Base-by-base conservation (phyloP, 2,113 vertebrate genomes). In the Tachysurus vachellii region DNA sequence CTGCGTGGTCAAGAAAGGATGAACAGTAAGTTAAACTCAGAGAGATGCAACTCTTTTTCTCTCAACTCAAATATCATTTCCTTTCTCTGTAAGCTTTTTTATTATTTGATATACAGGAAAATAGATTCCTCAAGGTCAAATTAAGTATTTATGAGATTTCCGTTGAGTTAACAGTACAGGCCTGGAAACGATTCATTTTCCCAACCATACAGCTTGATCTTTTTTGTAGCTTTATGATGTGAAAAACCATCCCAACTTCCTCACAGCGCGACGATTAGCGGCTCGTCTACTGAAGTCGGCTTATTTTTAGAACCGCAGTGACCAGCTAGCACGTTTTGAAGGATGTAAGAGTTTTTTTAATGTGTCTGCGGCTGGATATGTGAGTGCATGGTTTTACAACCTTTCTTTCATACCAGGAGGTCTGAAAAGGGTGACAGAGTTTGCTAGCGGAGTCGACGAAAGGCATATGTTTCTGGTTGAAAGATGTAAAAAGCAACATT, bases 391-490 rank as follows among this genome's bases (percentile, higher is more conserved):
- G 31, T 92, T 93, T 93, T 84, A 80, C 70, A 83, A 71, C 83
- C 87, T 87, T 91, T 92, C 88, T 84, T 88, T 70, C 90, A 84
- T 79, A 64, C 71, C 42, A 61, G 56, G 77, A 9, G 83, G 73
- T 80, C 68, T 90, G 86, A 92, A 91, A 90, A 89, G 89, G 59
- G 80, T 42, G 87, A 71, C 89, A 89, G 86, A 91, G 83, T 79
- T 89, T 87, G 75, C 70, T 59, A 21, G 28, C 53, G 8, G 62
- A 62, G 80, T 47, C 19, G 17, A 9, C 54, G 66, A 66, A 70
- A 83, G 54, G 70, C 47, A 17, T 80, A 75, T 19, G 61, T 47
- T 68, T 56, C 57, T 64, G n/a, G 77, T 62, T 42, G 85, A 56
- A 28, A 62, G n/a, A 68, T n/a, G 26, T 1, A 42, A 80, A 47